Evolutionary conservation across 2,113 vertebrate species (phyloP).

Genomic region (Caranx ignobilis): DNA sequence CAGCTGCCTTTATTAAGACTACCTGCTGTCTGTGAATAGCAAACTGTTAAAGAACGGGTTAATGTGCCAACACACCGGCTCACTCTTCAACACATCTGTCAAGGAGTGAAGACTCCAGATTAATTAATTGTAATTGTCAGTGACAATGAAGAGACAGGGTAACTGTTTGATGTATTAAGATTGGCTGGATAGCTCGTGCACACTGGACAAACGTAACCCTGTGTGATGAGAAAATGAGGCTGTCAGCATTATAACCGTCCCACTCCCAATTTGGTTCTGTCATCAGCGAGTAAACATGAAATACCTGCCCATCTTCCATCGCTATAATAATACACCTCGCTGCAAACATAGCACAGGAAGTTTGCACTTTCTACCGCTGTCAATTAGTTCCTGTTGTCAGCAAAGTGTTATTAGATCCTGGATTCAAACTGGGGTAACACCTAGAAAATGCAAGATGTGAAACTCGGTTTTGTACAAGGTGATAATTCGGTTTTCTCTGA

Average conservation of each 20-base stretch:
- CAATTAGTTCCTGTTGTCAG: neutral
- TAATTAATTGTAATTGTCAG: slow-evolving; percentile 32
- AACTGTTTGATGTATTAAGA: slow-evolving; percentile 37
- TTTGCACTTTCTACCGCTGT: neutral
- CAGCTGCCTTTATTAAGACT: neutral
- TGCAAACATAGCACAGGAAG: neutral
- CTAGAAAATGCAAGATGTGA: neutral
- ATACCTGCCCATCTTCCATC: neutral
- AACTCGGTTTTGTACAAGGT: neutral
- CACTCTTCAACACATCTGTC: slow-evolving; percentile 28
- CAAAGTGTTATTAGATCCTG: slow-evolving; percentile 8
- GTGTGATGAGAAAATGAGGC: slow-evolving; percentile 32
- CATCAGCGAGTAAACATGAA: slow-evolving; percentile 1
- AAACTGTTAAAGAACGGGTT: slow-evolving; percentile 5
- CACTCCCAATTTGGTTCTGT: slow-evolving; percentile 25
- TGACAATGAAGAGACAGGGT: slow-evolving; percentile 23
- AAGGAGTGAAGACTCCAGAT: neutral
- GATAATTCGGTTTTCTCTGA: neutral
- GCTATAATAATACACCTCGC: slow-evolving; percentile 4
- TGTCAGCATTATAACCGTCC: slow-evolving; percentile 25
- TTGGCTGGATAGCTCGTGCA: slow-evolving; percentile 12
- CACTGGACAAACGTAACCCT: slow-evolving; percentile 7
- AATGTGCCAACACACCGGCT: slow-evolving; percentile 20
- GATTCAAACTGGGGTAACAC: neutral
- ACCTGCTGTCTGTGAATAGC: slow-evolving; percentile 5